Conservation (phyloP, 2,113 vertebrate genomes). For the Datnioides undecimradiatus region DNA sequence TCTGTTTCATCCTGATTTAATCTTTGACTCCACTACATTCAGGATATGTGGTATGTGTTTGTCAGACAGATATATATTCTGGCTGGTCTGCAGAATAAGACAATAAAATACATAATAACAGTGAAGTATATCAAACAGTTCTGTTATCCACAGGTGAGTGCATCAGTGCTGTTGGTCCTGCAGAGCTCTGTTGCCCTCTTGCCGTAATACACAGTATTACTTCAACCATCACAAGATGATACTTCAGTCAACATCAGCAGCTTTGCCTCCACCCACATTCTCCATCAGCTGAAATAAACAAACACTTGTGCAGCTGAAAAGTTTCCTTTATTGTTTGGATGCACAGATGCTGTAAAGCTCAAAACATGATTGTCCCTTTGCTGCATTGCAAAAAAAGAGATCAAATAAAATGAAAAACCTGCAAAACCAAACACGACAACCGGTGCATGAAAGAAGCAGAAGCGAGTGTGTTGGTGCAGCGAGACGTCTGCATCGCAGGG, state of each 20-base stretch:
- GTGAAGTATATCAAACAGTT: too few species aligned
- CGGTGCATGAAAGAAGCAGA: not conserved
- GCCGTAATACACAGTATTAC: too few species aligned
- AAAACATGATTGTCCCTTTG: not conserved
- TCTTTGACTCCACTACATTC: not conserved
- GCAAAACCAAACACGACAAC: not conserved
- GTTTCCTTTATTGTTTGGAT: not conserved
- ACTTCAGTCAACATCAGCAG: not conserved
- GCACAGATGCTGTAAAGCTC: not conserved
- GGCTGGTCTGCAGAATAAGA: too few species aligned
- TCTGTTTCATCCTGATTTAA: not conserved
- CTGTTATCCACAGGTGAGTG: too few species aligned
- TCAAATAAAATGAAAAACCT: not conserved
- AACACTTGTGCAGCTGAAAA: not conserved
- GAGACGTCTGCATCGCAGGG: too few species aligned
- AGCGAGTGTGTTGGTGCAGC: not conserved
- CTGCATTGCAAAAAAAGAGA: not conserved
- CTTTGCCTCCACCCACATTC: not conserved
- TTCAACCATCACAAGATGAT: too few species aligned
- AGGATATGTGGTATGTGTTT: not conserved
- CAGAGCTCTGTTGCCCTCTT: not conserved
- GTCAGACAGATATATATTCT: not conserved
- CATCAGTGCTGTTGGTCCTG: too few species aligned
- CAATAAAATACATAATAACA: too few species aligned
- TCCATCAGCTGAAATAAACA: not conserved